Conservation (phyloP, 2,888 invertebrate genomes). For the Cheilosia vulpina region DNA sequence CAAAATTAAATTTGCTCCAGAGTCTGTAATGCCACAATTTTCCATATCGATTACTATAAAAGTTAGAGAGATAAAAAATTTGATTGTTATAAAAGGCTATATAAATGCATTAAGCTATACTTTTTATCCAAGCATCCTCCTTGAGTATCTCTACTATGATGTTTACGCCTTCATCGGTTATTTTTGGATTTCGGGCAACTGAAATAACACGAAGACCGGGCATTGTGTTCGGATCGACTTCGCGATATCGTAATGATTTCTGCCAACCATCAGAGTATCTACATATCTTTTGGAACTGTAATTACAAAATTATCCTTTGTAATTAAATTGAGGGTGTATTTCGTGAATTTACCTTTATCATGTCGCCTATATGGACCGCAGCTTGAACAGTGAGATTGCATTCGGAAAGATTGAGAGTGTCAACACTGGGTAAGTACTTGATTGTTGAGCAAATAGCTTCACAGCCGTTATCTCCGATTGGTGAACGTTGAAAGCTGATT, state of each 20-base stretch:
- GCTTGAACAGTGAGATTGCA: conserved; percentile 88
- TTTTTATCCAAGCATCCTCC: conserved; percentile 92
- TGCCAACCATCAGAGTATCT: conserved; percentile 93
- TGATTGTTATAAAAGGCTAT: not conserved
- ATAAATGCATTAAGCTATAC: conserved; percentile 79
- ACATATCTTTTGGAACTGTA: conserved; percentile 87
- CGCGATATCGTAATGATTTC: conserved; percentile 90
- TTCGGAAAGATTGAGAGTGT: conserved; percentile 88
- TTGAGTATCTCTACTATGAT: conserved; percentile 88
- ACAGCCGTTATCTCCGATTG: conserved; percentile 89
- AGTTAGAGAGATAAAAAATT: not conserved
- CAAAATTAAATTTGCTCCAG: conserved; percentile 85
- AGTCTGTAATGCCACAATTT: conserved; percentile 89
- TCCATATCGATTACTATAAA: conserved; percentile 88
- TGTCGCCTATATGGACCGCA: conserved; percentile 87
- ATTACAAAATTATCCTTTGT: conserved; percentile 39
- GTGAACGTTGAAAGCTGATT: conserved; percentile 88
- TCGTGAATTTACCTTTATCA: conserved; percentile 85
- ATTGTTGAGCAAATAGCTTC: conserved; percentile 88
- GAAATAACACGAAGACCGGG: conserved; percentile 89
- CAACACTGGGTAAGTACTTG: conserved; percentile 87
- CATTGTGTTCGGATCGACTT: conserved; percentile 89
- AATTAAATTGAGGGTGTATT: not conserved
- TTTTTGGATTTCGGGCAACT: conserved; percentile 88
- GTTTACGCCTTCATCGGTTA: conserved; percentile 87